Evolutionary conservation across 2,888 invertebrate species (phyloP).

Genomic region (Elaeidobius kamerunicus): DNA sequence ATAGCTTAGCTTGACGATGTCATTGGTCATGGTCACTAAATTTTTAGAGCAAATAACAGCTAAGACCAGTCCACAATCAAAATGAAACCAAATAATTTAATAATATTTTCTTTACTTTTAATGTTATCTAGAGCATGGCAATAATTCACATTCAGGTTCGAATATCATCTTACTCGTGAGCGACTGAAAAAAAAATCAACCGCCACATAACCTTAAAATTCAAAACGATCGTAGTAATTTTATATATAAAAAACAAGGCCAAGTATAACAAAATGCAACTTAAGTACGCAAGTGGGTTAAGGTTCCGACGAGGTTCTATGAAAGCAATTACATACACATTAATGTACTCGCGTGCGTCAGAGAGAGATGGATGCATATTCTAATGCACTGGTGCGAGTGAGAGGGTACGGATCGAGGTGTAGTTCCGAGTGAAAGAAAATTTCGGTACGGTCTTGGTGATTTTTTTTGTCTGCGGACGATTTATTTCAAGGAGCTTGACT

Average conservation of each 20-base stretch:
- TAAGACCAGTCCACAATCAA: no score
- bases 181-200: conserved; percentile 18
- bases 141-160: conserved; percentile 9
- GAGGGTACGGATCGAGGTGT: conserved; percentile 16
- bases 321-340: conserved; percentile 28
- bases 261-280: conserved; percentile 29
- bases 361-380: not conserved
- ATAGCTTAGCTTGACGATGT: no score
- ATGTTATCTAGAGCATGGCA: conserved; percentile 19
- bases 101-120: not conserved
- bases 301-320: conserved; percentile 28
- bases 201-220: conserved; percentile 27
- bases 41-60: no score
- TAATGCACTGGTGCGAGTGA: conserved; percentile 6
- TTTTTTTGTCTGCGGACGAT: conserved; percentile 21
- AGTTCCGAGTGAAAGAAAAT: conserved; percentile 26
- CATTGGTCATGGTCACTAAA: no score
- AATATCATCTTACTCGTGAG: conserved; percentile 20
- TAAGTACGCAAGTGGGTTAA: conserved; percentile 28
- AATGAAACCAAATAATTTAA: not conserved
- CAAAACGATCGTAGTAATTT: conserved; percentile 11
- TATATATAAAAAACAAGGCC: conserved; percentile 29
- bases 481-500: conserved; percentile 23
- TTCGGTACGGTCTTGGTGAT: conserved; percentile 20
- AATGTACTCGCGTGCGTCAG: conserved; percentile 9